Evolutionary conservation across 2,797 vertebrate species (phyloP).

Genomic region (Artibeus lituratus): DNA sequence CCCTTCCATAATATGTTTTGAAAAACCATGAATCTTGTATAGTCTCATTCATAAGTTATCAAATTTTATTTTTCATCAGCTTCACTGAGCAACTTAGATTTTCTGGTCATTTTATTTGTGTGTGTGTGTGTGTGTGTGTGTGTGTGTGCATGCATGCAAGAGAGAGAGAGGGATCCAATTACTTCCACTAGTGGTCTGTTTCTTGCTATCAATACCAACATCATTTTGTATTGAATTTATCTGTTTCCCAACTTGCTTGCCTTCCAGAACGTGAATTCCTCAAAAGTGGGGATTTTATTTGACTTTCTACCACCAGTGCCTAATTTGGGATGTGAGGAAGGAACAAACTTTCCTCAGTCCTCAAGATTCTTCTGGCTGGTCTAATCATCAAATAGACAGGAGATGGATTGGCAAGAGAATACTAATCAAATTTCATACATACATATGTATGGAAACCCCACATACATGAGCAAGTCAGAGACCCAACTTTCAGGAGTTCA

Average conservation of each 20-base stretch:
- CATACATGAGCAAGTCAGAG: background rate
- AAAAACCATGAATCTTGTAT: background rate
- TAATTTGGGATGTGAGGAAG: background rate
- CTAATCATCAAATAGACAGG: background rate
- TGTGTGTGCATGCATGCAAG: too few species aligned
- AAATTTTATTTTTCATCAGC: slow-evolving; percentile 11
- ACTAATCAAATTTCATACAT: background rate
- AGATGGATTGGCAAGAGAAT: background rate
- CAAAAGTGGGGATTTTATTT: background rate
- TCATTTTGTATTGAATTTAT: background rate
- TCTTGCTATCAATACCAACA: background rate
- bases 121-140: background rate
- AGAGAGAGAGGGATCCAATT: background rate
- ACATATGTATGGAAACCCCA: background rate
- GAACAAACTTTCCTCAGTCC: background rate
- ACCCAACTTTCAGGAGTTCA: background rate
- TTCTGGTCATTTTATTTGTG: background rate
- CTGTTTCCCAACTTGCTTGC: background rate
- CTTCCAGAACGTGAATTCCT: background rate
- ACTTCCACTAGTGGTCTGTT: background rate
- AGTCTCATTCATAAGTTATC: background rate
- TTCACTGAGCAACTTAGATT: background rate
- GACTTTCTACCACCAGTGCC: background rate
- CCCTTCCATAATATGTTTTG: background rate
- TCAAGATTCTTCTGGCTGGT: background rate